Percentiles rank a stretch among this genome's conserved stretches.
These are phyloP conservation scores for Bedellia somnulentella DNA, from an alignment of 2,888 invertebrate genomes.

Conservation along the genomic window DNA sequence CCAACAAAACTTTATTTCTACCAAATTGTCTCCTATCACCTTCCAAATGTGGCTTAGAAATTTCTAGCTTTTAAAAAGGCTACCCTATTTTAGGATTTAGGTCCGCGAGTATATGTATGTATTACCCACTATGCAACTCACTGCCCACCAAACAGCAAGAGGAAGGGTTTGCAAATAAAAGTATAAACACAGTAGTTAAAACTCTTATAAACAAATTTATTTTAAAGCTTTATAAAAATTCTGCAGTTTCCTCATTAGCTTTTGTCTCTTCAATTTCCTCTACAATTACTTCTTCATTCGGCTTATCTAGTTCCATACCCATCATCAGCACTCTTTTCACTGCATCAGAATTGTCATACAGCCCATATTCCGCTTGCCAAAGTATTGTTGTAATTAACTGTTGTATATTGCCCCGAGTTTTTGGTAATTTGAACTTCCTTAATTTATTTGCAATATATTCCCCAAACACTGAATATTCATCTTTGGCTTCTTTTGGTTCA, in stretches of 20 bases:
- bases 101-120: too few relatives aligned
- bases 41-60: too few relatives aligned
- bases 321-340: conserved; percentile 32
- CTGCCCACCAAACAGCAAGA: too few relatives aligned
- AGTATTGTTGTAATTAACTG: conserved; percentile 45
- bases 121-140: too few relatives aligned
- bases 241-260: background rate
- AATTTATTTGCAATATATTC: conserved; percentile 48
- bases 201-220: too few relatives aligned
- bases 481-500: conserved; percentile 21
- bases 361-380: conserved; percentile 48
- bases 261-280: background rate
- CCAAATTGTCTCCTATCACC: too few relatives aligned
- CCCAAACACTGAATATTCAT: conserved; percentile 43
- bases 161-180: too few relatives aligned
- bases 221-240: background rate
- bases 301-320: background rate
- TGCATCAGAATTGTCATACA: conserved; percentile 38
- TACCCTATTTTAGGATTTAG: too few relatives aligned
- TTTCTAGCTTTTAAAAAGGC: too few relatives aligned
- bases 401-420: conserved; percentile 39
- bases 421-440: conserved; percentile 29
- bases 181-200: too few relatives aligned
- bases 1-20: too few relatives aligned
- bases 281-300: background rate